phyloP scores from a whole-genome alignment of 2,113 vertebrate species.

The Gadus macrocephalus region DNA sequence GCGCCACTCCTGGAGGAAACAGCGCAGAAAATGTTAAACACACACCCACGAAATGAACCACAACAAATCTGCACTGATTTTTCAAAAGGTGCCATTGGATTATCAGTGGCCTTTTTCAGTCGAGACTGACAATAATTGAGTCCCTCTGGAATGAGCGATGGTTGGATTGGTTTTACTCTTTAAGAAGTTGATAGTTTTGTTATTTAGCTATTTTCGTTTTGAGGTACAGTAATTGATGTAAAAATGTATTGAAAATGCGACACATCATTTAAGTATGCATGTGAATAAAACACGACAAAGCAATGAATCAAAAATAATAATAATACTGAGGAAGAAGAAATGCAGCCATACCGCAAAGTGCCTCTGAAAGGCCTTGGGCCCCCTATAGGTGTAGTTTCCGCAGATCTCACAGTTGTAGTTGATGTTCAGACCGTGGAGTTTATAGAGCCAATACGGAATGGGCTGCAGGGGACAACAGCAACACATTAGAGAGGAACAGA shows the following conservation, averaged over 20 bases:
- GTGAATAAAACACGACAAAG: neutral
- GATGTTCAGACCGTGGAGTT: constrained; percentile 94
- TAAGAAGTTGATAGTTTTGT: neutral
- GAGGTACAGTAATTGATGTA: neutral
- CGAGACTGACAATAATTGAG: too few species aligned
- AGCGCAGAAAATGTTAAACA: neutral
- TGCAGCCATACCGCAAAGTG: constrained; percentile 53
- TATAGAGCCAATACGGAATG: constrained; percentile 96
- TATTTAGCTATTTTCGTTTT: neutral
- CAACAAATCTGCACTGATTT: neutral
- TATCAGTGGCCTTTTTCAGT: too few species aligned
- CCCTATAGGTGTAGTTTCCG: constrained; percentile 96
- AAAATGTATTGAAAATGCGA: neutral
- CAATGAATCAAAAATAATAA: neutral
- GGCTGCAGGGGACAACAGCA: constrained; percentile 70
- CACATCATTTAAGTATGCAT: too few species aligned
- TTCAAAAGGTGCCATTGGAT: neutral
- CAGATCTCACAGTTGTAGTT: constrained; percentile 99
- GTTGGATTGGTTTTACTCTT: too few species aligned
- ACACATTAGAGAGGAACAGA: neutral
- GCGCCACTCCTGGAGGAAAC: constrained; percentile 84
- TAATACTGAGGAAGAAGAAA: neutral
- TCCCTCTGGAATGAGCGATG: too few species aligned
- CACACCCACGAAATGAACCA: neutral
- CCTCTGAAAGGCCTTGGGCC: constrained; percentile 96